These are phyloP conservation scores for Amblyopsis hoosieri DNA, from an alignment of 2,797 vertebrate genomes.

Conservation along the genomic window DNA sequence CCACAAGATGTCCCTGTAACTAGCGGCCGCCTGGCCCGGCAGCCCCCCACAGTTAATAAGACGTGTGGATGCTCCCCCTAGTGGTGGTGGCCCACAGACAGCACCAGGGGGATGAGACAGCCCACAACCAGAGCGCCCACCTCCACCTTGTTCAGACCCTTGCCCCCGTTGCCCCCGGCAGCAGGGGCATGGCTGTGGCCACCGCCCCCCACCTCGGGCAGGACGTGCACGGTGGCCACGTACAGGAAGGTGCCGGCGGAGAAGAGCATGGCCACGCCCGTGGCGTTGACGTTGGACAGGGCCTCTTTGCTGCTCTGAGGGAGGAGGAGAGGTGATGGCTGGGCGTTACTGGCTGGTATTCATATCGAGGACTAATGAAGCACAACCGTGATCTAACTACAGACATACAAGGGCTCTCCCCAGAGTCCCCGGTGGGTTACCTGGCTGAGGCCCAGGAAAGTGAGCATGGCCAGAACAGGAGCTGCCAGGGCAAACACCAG, in stretches of 20 bases:
- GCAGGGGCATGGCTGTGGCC: constrained; percentile 89
- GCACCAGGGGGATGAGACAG: constrained; percentile 93
- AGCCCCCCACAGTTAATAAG: constrained; percentile 32
- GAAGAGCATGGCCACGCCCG: constrained; percentile 98
- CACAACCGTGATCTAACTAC: too few relatives aligned
- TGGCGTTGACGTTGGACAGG: constrained; percentile 94
- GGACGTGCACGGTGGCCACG: constrained; percentile 97
- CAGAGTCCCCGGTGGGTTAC: constrained; percentile 64
- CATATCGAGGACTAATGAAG: too few relatives aligned
- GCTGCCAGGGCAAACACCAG: constrained; percentile 95
- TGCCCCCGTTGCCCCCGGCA: constrained; percentile 79
- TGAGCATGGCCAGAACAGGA: constrained; percentile 92
- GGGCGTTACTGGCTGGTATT: too few relatives aligned
- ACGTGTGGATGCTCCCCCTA: constrained; percentile 65
- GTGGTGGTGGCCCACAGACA: constrained; percentile 96
- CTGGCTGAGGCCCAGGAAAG: constrained; percentile 95
- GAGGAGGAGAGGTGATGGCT: background rate
- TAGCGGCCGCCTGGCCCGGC: constrained; percentile 18
- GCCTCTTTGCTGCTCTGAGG: constrained; percentile 97
- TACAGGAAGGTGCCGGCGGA: constrained; percentile 98
- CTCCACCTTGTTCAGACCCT: constrained; percentile 94
- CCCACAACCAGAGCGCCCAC: constrained; percentile 91
- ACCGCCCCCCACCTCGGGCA: constrained; percentile 94
- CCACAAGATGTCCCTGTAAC: constrained; percentile 16
- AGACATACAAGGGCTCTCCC: too few relatives aligned